A percentile compares a stretch with the other conserved stretches of the same genome.
These are phyloP conservation scores for Tenthredo mesomela DNA, from an alignment of 2,888 invertebrate genomes.

Conservation along the genomic window DNA sequence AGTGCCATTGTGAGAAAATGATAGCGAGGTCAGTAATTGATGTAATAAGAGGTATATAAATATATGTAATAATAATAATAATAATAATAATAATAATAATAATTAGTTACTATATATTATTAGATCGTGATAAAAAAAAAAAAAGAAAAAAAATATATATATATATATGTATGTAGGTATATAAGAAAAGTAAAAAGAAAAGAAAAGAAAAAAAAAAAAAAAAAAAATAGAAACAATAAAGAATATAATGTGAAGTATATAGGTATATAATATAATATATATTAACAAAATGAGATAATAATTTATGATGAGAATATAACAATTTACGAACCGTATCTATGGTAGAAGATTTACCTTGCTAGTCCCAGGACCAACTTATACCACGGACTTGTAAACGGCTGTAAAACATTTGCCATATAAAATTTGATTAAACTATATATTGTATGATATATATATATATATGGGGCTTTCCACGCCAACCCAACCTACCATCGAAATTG, in stretches of 20 bases:
- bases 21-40: neutral
- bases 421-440: constrained; percentile 28
- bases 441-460: no score
- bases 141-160: neutral
- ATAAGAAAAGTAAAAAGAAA: neutral
- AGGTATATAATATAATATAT: neutral
- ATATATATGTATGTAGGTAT: no score
- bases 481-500: no score
- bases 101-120: constrained; percentile 27
- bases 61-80: constrained; percentile 47
- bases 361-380: constrained; percentile 50
- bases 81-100: constrained; percentile 47
- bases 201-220: neutral
- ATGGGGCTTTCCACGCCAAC: no score
- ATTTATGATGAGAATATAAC: constrained; percentile 43
- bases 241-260: neutral
- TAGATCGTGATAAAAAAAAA: neutral
- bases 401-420: constrained; percentile 43
- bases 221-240: constrained; percentile 18
- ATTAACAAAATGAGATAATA: constrained; percentile 43
- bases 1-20: constrained; percentile 9
- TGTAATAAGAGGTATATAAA: constrained; percentile 4
- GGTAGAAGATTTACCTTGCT: constrained; percentile 49
- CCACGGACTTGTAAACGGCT: constrained; percentile 45
- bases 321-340: constrained; percentile 48